These are phyloP conservation scores for Embidobia sp. DNA, from an alignment of 2,888 invertebrate species.

Conservation along the genomic window DNA sequence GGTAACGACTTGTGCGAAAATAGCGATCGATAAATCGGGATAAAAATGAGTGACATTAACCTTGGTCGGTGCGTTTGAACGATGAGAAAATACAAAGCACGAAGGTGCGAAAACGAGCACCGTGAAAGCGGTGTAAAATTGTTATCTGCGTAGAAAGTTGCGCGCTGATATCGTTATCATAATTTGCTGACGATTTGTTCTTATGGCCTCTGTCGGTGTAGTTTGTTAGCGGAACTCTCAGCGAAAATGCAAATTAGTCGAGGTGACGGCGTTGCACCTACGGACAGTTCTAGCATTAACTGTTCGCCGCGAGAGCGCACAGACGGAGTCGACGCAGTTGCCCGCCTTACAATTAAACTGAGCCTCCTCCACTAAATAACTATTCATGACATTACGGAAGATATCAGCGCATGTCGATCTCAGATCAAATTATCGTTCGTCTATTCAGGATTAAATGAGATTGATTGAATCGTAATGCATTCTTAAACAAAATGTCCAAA, in stretches of 20 bases:
- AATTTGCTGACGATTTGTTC: slow-evolving; percentile 45
- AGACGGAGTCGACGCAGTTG: slow-evolving; percentile 13
- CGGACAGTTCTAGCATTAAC: slow-evolving; percentile 27
- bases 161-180: slow-evolving; percentile 47
- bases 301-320: slow-evolving; percentile 25
- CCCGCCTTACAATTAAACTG: slow-evolving; percentile 29
- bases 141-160: slow-evolving; percentile 29
- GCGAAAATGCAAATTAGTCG: slow-evolving; percentile 46
- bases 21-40: too few relatives aligned
- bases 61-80: too few relatives aligned
- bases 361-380: slow-evolving; percentile 11
- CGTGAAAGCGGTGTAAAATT: slow-evolving; percentile 9
- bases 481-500: too few relatives aligned
- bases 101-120: too few relatives aligned
- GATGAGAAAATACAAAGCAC: too few relatives aligned
- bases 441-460: background rate
- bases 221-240: slow-evolving; percentile 16
- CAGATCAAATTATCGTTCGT: slow-evolving; percentile 8
- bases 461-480: too few relatives aligned
- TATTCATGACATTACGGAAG: slow-evolving; percentile 30
- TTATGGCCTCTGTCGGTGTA: slow-evolving; percentile 17
- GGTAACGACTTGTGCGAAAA: too few relatives aligned
- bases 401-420: slow-evolving; percentile 8
- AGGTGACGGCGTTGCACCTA: slow-evolving; percentile 21
- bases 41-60: too few relatives aligned